Evolutionary conservation across 1,140 invertebrate genomes (phyloP).

Genomic region (Wasmannia auropunctata): DNA sequence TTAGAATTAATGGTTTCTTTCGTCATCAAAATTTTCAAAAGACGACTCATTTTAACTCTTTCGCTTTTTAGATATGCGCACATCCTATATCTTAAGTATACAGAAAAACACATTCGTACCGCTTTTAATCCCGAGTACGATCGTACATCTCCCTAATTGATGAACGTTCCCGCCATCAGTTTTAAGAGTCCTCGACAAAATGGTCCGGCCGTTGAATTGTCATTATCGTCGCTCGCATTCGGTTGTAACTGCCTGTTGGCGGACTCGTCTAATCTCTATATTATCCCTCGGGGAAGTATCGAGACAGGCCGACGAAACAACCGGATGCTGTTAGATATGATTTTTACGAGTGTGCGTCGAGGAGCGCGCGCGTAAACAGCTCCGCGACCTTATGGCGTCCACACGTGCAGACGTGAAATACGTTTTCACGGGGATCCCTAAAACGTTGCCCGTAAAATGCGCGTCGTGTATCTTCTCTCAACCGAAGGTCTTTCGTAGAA

Average conservation of each 20-base stretch:
- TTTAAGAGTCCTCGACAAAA: constrained; percentile 44
- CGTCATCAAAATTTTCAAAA: background rate
- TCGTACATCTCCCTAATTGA: background rate
- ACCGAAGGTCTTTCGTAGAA: background rate
- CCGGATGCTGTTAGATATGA: constrained; percentile 79
- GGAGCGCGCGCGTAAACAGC: constrained; percentile 44
- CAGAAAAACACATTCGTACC: background rate
- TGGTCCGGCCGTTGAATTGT: constrained; percentile 10
- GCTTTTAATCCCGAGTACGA: background rate
- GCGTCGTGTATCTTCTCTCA: background rate
- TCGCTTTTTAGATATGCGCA: background rate
- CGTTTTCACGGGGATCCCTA: background rate
- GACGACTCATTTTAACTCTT: background rate
- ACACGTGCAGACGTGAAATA: constrained; percentile 62
- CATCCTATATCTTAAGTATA: background rate
- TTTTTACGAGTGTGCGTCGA: constrained; percentile 68
- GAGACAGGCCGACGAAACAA: constrained; percentile 62
- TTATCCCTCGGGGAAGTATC: constrained; percentile 77
- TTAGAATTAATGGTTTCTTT: background rate
- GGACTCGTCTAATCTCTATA: constrained; percentile 76
- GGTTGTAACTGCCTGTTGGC: constrained; percentile 54
- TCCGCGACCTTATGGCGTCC: constrained; percentile 67
- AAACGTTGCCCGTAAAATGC: background rate
- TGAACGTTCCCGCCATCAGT: constrained; percentile 9
- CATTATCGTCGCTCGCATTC: constrained; percentile 29